Evolutionary conservation across 2,888 invertebrate species (phyloP).

Genomic region (Phortica okadai): DNA sequence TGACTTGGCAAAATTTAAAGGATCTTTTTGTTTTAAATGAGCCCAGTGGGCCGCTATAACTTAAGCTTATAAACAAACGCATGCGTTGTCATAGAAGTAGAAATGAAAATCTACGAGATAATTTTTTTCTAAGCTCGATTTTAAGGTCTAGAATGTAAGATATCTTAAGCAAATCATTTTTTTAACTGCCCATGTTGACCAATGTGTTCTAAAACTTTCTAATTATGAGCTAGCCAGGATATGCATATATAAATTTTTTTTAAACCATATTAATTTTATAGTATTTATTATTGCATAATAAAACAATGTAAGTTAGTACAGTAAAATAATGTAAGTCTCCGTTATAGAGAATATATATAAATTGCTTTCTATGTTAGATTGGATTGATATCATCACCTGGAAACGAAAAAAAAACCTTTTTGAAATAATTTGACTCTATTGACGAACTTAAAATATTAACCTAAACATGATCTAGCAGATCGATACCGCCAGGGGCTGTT

Average conservation of each 20-base stretch:
- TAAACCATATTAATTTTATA: too few relatives aligned
- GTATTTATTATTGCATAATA: slow-evolving; percentile 26
- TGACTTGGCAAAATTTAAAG: slow-evolving; percentile 61
- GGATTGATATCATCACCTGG: slow-evolving; percentile 19
- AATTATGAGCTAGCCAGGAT: too few relatives aligned
- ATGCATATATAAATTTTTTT: too few relatives aligned
- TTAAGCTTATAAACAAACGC: too few relatives aligned
- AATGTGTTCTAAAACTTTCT: too few relatives aligned
- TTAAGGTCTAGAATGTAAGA: neutral
- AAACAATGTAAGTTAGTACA: slow-evolving; percentile 15
- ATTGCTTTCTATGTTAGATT: slow-evolving; percentile 15
- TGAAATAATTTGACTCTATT: neutral
- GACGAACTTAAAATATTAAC: neutral
- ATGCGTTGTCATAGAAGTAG: neutral
- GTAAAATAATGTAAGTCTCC: slow-evolving; percentile 8
- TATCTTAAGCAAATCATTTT: neutral
- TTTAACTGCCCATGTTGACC: neutral
- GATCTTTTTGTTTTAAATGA: slow-evolving; percentile 59
- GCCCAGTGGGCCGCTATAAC: neutral
- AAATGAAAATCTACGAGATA: neutral
- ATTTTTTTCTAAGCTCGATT: neutral
- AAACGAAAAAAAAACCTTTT: neutral
- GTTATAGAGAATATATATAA: neutral
- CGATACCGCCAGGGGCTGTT: slow-evolving; percentile 50
- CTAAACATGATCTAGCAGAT: slow-evolving; percentile 62